These are phyloP conservation scores for Sinocyclocheilus maitianheensis DNA, from an alignment of 2,113 vertebrate genomes.

Conservation along the genomic window DNA sequence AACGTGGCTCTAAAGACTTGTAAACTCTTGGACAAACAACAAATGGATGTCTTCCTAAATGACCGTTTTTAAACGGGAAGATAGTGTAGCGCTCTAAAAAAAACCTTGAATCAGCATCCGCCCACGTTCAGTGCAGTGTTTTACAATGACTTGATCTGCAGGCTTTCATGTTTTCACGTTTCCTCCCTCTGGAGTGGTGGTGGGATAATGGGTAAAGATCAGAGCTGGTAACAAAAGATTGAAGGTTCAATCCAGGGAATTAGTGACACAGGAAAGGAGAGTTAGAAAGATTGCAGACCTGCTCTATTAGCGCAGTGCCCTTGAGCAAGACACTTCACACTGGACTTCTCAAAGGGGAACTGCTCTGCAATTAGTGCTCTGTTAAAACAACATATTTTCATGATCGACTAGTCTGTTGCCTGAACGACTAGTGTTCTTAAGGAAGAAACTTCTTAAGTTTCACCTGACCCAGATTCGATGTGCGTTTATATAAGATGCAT, in stretches of 20 bases:
- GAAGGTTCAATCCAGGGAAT: background rate
- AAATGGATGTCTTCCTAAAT: constrained; percentile 29
- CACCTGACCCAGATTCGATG: constrained; percentile 1
- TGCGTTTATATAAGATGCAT: constrained; percentile 24
- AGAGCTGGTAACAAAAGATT: constrained; percentile 23
- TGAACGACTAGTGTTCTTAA: background rate
- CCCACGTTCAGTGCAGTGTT: constrained; percentile 1
- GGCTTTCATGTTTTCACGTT: constrained; percentile 12
- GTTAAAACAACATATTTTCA: constrained; percentile 22
- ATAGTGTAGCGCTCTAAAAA: background rate
- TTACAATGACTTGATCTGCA: constrained; percentile 7
- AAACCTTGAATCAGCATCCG: constrained; percentile 31
- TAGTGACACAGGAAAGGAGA: constrained; percentile 29
- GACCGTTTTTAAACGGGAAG: constrained; percentile 4
- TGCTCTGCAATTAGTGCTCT: constrained; percentile 33
- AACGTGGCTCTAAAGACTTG: background rate
- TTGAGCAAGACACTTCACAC: constrained; percentile 32
- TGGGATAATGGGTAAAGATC: constrained; percentile 33
- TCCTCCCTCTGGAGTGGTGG: constrained; percentile 4
- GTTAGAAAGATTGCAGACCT: constrained; percentile 21
- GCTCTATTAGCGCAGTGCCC: constrained; percentile 25
- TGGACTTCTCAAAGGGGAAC: constrained; percentile 9
- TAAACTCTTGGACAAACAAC: background rate
- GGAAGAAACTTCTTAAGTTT: background rate
- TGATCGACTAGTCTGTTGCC: background rate